These are phyloP conservation scores for Ophonus ardosiacus DNA, from an alignment of 2,888 invertebrate genomes.

Conservation along the genomic window DNA sequence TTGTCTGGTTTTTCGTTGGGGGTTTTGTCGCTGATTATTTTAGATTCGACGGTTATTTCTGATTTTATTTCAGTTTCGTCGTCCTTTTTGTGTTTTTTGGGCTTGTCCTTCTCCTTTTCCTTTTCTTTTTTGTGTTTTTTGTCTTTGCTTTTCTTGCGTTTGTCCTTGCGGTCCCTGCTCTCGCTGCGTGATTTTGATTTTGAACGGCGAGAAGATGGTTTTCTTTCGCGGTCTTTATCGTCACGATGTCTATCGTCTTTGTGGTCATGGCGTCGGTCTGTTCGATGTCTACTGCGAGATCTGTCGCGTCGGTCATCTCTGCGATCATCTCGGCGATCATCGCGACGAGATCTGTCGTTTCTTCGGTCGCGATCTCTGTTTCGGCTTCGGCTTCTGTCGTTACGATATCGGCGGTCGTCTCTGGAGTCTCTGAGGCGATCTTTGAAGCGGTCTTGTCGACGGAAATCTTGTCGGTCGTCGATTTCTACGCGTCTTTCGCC, in stretches of 20 bases:
- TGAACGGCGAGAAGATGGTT: slow-evolving; percentile 17
- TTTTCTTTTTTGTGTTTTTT: slow-evolving; percentile 69
- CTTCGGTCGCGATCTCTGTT: slow-evolving; percentile 70
- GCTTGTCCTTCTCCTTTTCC: slow-evolving; percentile 68
- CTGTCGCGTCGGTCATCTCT: slow-evolving; percentile 63
- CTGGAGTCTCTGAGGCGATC: slow-evolving; percentile 53
- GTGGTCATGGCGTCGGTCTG: slow-evolving; percentile 54
- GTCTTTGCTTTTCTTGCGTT: slow-evolving; percentile 64
- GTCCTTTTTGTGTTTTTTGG: slow-evolving; percentile 74
- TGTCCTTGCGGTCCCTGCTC: slow-evolving; percentile 67
- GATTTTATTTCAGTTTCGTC: slow-evolving; percentile 65
- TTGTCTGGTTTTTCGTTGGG: slow-evolving; percentile 67
- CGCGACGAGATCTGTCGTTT: slow-evolving; percentile 56
- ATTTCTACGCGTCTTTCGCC: slow-evolving; percentile 73
- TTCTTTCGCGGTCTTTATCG: slow-evolving; percentile 60
- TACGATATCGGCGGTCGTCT: slow-evolving; percentile 37
- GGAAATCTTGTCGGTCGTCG: slow-evolving; percentile 69
- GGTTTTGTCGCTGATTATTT: slow-evolving; percentile 68
- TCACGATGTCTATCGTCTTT: slow-evolving; percentile 44
- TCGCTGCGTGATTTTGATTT: slow-evolving; percentile 51
- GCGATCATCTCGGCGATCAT: slow-evolving; percentile 52
- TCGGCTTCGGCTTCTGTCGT: slow-evolving; percentile 65
- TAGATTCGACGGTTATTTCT: slow-evolving; percentile 65
- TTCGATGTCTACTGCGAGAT: neutral
- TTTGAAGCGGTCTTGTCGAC: slow-evolving; percentile 50